Evolutionary conservation across 2,888 invertebrate genomes (phyloP).

Genomic region (Schrankia costaestrigalis): DNA sequence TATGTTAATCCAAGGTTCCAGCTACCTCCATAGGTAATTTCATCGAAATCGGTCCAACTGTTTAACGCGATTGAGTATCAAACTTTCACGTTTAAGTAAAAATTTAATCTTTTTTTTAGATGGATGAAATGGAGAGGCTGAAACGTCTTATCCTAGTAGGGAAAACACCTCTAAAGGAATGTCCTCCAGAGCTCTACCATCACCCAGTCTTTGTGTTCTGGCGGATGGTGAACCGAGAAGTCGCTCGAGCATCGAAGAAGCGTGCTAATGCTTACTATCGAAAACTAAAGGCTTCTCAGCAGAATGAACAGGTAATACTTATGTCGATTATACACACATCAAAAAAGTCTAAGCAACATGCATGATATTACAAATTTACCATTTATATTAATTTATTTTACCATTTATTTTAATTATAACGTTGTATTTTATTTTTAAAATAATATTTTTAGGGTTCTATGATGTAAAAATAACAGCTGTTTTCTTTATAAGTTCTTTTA

Average conservation of each 20-base stretch:
- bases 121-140: constrained; percentile 84
- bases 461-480: too few species aligned
- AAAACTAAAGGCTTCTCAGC: constrained; percentile 65
- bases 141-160: constrained; percentile 85
- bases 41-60: too few species aligned
- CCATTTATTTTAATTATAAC: too few species aligned
- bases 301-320: constrained; percentile 50
- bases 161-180: constrained; percentile 83
- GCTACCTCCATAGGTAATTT: too few species aligned
- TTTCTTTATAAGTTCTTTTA: too few species aligned
- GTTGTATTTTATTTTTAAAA: too few species aligned
- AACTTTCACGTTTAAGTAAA: constrained; percentile 1
- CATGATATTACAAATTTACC: too few species aligned
- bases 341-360: too few species aligned
- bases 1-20: too few species aligned
- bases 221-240: constrained; percentile 77
- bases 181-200: constrained; percentile 83
- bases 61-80: constrained; percentile 28
- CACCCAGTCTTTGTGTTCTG: constrained; percentile 86
- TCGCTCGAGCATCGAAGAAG: constrained; percentile 69
- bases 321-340: too few species aligned
- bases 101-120: constrained; percentile 48
- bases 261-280: constrained; percentile 70
- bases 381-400: too few species aligned
- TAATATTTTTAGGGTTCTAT: too few species aligned